Percentiles rank a stretch among this genome's conserved stretches.
These are phyloP conservation scores for Meda fulgida DNA, from an alignment of 2,797 vertebrate genomes.

Conservation along the genomic window DNA sequence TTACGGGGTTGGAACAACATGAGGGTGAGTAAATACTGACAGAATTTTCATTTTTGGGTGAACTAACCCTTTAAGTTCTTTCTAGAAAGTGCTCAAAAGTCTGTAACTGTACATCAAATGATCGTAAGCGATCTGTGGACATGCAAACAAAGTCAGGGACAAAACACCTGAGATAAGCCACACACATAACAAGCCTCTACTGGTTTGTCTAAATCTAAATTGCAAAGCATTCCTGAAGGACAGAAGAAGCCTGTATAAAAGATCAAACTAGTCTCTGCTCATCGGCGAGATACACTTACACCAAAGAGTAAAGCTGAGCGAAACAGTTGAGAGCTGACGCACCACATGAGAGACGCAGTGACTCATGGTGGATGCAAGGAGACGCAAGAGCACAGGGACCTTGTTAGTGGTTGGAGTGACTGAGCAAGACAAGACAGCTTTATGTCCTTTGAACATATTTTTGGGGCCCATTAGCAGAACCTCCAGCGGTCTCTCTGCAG, in stretches of 20 bases:
- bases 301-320: background rate
- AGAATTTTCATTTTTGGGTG: background rate
- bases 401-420: constrained; percentile 35
- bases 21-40: background rate
- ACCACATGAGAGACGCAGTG: constrained; percentile 23
- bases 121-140: background rate
- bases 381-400: background rate
- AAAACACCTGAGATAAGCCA: background rate
- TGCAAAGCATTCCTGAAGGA: background rate
- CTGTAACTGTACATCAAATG: background rate
- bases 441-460: constrained; percentile 38
- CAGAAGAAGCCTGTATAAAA: background rate
- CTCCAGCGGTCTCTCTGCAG: constrained; percentile 3
- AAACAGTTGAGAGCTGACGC: constrained; percentile 3
- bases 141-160: background rate
- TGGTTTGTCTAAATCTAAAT: background rate
- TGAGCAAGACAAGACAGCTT: constrained; percentile 39
- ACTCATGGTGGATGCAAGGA: constrained; percentile 1
- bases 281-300: background rate
- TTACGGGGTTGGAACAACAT: too few relatives aligned
- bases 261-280: background rate
- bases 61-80: background rate
- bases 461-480: constrained; percentile 33
- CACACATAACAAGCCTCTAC: background rate
- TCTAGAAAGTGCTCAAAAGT: background rate